phyloP scores from a whole-genome alignment of 2,888 invertebrate species.

The Drosophila kokeensis region DNA sequence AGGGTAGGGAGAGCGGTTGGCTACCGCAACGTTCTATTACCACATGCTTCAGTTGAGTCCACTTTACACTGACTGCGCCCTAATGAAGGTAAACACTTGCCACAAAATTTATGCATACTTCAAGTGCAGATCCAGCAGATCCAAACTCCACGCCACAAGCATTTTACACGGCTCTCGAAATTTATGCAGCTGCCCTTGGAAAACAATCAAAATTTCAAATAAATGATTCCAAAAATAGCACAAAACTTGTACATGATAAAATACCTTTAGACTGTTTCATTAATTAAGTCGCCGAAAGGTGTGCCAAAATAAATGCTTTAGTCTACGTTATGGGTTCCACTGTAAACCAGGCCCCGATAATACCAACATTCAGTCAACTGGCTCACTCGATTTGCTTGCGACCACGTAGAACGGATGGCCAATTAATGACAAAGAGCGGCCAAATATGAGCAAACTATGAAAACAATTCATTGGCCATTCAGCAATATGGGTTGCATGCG shows the following conservation, averaged over 20 bases:
- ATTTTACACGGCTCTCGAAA: conserved; percentile 1
- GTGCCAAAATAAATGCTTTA: neutral
- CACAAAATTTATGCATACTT: conserved; percentile 33
- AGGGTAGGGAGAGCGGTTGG: no score
- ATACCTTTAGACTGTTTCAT: neutral
- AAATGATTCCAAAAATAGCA: neutral
- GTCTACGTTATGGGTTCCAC: neutral
- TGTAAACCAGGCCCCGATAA: neutral
- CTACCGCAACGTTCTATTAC: conserved; percentile 37
- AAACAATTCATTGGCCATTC: conserved; percentile 56
- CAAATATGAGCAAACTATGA: conserved; percentile 79
- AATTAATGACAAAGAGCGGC: conserved; percentile 69
- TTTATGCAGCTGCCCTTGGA: neutral
- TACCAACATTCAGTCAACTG: neutral
- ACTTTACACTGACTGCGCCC: conserved; percentile 40
- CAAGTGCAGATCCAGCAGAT: neutral
- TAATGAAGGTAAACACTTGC: conserved; percentile 58
- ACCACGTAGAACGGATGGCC: conserved; percentile 29
- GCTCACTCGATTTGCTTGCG: conserved; percentile 13
- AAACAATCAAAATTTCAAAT: conserved; percentile 1
- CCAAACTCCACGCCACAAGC: neutral
- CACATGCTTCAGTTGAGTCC: conserved; percentile 59
- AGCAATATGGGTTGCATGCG: conserved; percentile 54
- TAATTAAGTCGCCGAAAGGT: neutral
- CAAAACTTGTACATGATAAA: neutral